These are phyloP conservation scores for Laothoe populi DNA, from an alignment of 2,888 invertebrate genomes.

Conservation along the genomic window DNA sequence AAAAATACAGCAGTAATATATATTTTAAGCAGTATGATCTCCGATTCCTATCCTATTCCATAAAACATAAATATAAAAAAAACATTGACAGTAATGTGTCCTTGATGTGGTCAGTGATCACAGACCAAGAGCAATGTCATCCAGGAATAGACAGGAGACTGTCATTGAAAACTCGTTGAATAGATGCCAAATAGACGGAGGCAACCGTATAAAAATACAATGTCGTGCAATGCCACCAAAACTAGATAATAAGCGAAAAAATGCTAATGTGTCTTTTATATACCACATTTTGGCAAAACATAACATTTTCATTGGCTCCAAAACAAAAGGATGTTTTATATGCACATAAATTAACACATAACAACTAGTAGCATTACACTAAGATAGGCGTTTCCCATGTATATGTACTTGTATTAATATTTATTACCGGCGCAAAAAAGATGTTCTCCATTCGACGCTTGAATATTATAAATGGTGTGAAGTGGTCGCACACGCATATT, in stretches of 20 bases:
- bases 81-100: constrained; percentile 31
- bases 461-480: too few species aligned
- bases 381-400: too few species aligned
- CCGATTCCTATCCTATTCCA: too few species aligned
- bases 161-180: constrained; percentile 68
- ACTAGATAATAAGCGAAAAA: constrained; percentile 50
- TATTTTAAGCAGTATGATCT: too few species aligned
- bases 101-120: constrained; percentile 37
- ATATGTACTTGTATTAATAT: too few species aligned
- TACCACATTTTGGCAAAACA: constrained; percentile 44
- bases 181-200: constrained; percentile 65
- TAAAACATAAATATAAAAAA: neutral
- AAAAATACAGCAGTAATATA: too few species aligned
- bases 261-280: constrained; percentile 49
- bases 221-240: constrained; percentile 48
- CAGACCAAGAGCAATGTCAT: constrained; percentile 75
- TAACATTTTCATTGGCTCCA: constrained; percentile 26
- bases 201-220: constrained; percentile 63
- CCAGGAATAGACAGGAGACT: constrained; percentile 67
- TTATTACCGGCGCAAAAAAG: too few species aligned
- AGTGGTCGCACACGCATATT: too few species aligned
- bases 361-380: neutral
- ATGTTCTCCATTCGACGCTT: too few species aligned
- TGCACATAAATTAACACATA: constrained; percentile 34
- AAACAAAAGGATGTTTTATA: constrained; percentile 32